Evolutionary conservation across 2,888 invertebrate species (phyloP).

Genomic region (Phasia obesa): DNA sequence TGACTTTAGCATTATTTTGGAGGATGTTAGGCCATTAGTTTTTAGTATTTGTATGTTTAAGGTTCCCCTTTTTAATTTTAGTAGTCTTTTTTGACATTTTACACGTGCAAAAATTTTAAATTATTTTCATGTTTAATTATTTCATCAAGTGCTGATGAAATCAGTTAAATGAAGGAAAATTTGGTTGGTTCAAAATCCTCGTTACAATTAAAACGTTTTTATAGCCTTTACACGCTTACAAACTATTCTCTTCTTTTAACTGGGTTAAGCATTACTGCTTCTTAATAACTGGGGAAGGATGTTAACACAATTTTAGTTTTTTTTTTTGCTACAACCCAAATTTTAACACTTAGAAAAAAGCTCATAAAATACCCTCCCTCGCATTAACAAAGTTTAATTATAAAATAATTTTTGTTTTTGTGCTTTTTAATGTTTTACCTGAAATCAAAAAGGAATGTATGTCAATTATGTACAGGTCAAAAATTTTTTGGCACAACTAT

Average conservation of each 20-base stretch:
- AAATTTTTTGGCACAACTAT: conserved; percentile 52
- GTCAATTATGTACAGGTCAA: conserved; percentile 63
- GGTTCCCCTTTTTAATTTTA: too few relatives aligned
- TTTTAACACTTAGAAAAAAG: conserved; percentile 24
- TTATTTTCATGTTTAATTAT: conserved; percentile 19
- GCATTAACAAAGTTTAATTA: conserved; percentile 33
- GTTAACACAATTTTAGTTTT: conserved; percentile 9
- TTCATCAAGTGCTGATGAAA: conserved; percentile 16
- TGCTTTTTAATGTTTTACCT: background rate
- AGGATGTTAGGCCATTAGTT: too few relatives aligned
- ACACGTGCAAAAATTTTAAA: conserved; percentile 31
- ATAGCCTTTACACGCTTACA: background rate
- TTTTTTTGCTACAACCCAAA: background rate
- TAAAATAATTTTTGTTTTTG: conserved; percentile 1
- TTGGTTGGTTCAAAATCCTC: conserved; percentile 23
- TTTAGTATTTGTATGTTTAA: too few relatives aligned
- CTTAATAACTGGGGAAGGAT: conserved; percentile 26
- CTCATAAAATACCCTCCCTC: conserved; percentile 1
- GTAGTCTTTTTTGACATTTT: background rate
- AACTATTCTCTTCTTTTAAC: conserved; percentile 1
- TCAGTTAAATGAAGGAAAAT: background rate
- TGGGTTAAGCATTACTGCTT: conserved; percentile 32
- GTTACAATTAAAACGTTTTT: conserved; percentile 24
- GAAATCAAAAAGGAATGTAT: conserved; percentile 46
- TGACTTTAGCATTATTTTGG: too few relatives aligned